These are phyloP conservation scores for Bucco capensis DNA, from an alignment of 2,113 vertebrate genomes.

Conservation along the genomic window DNA sequence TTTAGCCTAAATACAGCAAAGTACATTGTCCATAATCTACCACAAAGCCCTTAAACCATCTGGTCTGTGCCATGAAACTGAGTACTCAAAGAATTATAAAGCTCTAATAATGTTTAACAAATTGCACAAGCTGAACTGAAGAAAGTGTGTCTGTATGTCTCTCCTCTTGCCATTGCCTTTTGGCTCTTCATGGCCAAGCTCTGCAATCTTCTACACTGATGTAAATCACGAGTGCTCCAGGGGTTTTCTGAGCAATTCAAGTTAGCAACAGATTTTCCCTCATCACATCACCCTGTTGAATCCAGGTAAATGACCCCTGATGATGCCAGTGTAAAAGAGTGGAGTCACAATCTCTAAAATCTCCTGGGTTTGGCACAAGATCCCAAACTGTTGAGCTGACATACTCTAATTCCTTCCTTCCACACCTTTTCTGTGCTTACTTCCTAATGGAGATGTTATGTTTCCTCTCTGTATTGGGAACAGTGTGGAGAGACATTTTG, in stretches of 20 bases:
- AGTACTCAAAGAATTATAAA: neutral
- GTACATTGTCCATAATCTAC: neutral
- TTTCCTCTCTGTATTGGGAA: neutral
- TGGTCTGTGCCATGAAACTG: neutral
- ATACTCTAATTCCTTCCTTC: neutral
- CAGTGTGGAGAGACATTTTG: neutral
- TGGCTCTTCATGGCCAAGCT: neutral
- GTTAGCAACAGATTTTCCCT: neutral
- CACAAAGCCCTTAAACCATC: neutral
- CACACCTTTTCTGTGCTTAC: neutral
- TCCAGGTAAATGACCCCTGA: neutral
- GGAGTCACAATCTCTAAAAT: neutral
- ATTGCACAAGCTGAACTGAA: neutral
- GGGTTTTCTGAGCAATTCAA: neutral
- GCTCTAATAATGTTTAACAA: neutral
- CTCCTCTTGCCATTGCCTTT: neutral
- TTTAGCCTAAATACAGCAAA: neutral
- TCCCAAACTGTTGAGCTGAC: fast-evolving
- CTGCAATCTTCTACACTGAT: neutral
- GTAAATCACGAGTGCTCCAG: neutral
- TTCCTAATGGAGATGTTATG: neutral
- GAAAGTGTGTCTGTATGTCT: neutral
- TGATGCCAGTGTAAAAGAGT: neutral
- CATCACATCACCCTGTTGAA: neutral
- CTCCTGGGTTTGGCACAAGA: neutral